phyloP scores from a whole-genome alignment of 2,113 vertebrate species.

The Cebus imitator region DNA sequence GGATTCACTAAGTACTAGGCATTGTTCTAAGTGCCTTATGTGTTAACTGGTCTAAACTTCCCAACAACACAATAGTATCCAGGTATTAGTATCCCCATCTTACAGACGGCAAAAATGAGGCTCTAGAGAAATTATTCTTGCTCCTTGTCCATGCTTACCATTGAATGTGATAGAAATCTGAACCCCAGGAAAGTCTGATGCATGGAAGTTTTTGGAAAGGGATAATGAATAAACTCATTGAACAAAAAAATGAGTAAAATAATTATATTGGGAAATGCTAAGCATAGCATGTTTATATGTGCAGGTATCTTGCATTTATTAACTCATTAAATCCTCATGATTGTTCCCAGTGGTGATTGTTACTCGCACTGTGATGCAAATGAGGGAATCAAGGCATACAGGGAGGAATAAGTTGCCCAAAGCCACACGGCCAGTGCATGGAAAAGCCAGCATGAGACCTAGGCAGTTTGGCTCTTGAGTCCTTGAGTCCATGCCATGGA shows the following conservation, averaged over 20 bases:
- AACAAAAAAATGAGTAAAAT: constrained; percentile 29
- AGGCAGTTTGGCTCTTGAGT: neutral
- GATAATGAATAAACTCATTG: neutral
- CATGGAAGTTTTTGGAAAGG: neutral
- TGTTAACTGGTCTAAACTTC: neutral
- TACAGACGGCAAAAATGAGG: neutral
- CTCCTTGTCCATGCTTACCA: neutral
- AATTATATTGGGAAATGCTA: neutral
- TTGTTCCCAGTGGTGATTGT: neutral
- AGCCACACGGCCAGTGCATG: neutral
- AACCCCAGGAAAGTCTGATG: neutral
- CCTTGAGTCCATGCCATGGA: accelerated
- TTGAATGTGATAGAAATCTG: neutral
- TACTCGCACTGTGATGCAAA: neutral
- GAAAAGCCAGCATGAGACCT: neutral
- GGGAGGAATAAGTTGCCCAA: neutral
- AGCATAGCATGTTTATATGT: neutral
- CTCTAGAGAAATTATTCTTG: neutral
- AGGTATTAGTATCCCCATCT: neutral
- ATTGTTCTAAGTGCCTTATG: neutral
- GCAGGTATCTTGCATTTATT: neutral
- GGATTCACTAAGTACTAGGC: neutral
- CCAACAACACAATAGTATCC: neutral
- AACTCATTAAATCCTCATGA: neutral
- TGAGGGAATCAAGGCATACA: neutral